Base-by-base conservation (phyloP, 2,113 vertebrate genomes). In the Oncorhynchus tshawytscha region DNA sequence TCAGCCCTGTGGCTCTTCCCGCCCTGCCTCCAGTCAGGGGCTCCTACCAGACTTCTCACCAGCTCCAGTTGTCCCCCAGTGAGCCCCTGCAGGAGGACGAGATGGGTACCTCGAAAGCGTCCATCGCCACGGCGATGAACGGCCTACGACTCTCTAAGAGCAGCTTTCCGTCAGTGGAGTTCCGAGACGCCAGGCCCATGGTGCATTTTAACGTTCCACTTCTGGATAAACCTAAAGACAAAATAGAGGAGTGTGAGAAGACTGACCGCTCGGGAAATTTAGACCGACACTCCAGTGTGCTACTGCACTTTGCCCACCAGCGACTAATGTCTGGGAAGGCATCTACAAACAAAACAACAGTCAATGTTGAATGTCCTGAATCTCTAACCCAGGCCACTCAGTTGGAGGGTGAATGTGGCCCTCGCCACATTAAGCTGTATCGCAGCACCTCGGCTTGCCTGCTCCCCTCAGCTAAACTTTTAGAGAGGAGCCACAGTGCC, bases 101-200 rank as follows among this genome's bases (percentile, higher is more conserved):
- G 72, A 89, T 88, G 8, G 48, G 76, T 1, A 39, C 76, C 78
- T 87, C 91, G 24, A 95, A 93, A 80, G 95, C 92, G n/a, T 95
- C 93, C 66, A 92, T 94, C 77, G 93, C 92, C 16, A 93, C 94
- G 13, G 92, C 94, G 73, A 87, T 95, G 80, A 95, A 90, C 34
- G 94, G 95, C 65, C 91, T 95, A 62, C 91, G 93, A 31, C 88
- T 96, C 22, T 94, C 94, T 68, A 97, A 94, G 89, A 88, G 88
- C 60, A 68, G 73, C 82, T 90, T 85, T 65, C 67, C 87, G 71
- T 60, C 89, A 0, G 84, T 86, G 0, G 95, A 96, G 75, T 90
- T 85, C 29, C 93, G 94, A 88, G 96, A 94, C 73, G 71, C 93
- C 64, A 93, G 92, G 74, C 94, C 95, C 0, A 89, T 90, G 76